phyloP scores from a whole-genome alignment of 2,888 invertebrate species.

The Imbricaverruca yamaguchii region DNA sequence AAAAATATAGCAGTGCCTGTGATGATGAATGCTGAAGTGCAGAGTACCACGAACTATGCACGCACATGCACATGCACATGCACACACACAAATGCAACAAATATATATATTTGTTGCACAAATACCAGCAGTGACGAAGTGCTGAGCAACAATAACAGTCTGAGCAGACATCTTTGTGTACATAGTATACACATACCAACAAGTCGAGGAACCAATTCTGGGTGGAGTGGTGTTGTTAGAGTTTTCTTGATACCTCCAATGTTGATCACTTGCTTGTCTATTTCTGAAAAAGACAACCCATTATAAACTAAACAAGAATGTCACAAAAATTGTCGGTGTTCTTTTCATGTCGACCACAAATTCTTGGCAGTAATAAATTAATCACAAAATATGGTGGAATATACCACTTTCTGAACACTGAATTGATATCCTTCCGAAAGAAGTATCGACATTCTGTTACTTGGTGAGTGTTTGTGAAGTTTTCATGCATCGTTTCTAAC shows the following conservation, averaged over 20 bases:
- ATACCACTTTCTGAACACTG: no score
- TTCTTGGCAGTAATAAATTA: no score
- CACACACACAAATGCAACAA: background rate
- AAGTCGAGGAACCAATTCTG: slow-evolving; percentile 75
- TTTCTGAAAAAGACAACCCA: background rate
- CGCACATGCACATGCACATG: background rate
- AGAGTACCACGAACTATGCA: background rate
- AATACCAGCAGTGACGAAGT: background rate
- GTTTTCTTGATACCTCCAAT: slow-evolving; percentile 67
- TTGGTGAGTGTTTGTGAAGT: no score
- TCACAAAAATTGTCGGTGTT: no score
- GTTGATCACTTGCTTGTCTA: slow-evolving; percentile 27
- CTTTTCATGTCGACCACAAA: no score
- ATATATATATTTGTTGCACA: background rate
- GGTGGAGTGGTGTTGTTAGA: slow-evolving; percentile 54
- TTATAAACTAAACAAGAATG: no score
- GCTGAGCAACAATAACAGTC: background rate
- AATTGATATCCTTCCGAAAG: no score
- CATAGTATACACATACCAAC: slow-evolving; percentile 55
- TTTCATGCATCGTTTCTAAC: no score
- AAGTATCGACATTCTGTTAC: no score
- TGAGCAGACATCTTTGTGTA: background rate
- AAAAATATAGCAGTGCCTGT: no score
- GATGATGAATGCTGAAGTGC: no score
- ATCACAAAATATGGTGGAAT: no score